Evolutionary conservation across 2,888 invertebrate species (phyloP).

Genomic region (Seira ritae): DNA sequence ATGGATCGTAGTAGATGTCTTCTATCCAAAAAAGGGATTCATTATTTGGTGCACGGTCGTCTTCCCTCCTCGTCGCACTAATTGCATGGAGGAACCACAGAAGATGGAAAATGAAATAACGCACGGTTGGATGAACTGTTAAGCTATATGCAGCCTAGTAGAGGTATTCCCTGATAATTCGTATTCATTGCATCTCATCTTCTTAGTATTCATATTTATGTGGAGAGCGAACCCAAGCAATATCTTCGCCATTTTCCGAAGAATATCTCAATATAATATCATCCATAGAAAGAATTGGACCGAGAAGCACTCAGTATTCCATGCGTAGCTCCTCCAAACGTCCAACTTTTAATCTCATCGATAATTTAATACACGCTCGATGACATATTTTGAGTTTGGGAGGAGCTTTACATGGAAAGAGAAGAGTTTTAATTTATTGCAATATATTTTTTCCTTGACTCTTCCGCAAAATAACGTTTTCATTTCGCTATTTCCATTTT

Average conservation of each 20-base stretch:
- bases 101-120: not conserved
- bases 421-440: not conserved
- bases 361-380: not conserved
- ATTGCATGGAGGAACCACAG: not conserved
- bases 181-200: not conserved
- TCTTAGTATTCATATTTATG: not conserved
- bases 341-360: not conserved
- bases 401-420: not conserved
- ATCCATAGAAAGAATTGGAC: no score
- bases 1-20: conserved; percentile 13
- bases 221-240: not conserved
- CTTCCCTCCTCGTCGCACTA: no score
- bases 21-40: conserved; percentile 35
- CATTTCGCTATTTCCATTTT: not conserved
- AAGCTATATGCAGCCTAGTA: no score
- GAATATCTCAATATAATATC: no score
- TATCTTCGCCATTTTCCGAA: not conserved
- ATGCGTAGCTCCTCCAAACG: not conserved
- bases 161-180: not conserved
- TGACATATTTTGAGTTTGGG: not conserved
- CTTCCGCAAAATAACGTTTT: no score
- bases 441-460: not conserved
- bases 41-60: conserved; percentile 6
- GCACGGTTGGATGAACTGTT: not conserved
- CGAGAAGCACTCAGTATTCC: not conserved